These are phyloP conservation scores for Isoperla grammatica DNA, from an alignment of 2,888 invertebrate species.

Conservation along the genomic window DNA sequence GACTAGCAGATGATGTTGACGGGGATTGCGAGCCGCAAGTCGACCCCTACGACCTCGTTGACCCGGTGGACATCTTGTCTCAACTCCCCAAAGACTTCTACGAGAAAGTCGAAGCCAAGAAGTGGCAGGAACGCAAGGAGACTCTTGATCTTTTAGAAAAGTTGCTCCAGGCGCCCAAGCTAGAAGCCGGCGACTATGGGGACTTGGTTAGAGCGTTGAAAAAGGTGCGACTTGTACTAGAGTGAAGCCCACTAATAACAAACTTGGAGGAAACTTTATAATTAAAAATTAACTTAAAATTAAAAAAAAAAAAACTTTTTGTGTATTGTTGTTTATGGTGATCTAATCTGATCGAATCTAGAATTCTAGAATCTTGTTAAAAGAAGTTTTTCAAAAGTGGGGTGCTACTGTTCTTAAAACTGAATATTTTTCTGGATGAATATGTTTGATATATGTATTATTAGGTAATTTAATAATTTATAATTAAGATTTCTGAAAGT, in stretches of 20 bases:
- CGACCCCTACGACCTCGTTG: slow-evolving; percentile 86
- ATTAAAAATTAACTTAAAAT: too few species aligned
- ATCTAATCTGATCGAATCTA: not conserved
- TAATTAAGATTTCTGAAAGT: too few species aligned
- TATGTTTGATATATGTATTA: too few species aligned
- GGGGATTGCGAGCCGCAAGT: slow-evolving; percentile 53
- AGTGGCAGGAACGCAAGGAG: slow-evolving; percentile 96
- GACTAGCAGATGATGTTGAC: slow-evolving; percentile 50
- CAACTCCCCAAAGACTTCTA: slow-evolving; percentile 94
- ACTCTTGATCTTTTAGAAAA: slow-evolving; percentile 77
- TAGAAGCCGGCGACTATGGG: slow-evolving; percentile 90
- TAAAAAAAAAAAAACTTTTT: too few species aligned
- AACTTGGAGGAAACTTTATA: too few species aligned
- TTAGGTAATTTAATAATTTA: too few species aligned
- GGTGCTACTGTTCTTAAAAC: too few species aligned
- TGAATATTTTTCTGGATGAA: too few species aligned
- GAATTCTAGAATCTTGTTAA: too few species aligned
- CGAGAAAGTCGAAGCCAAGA: slow-evolving; percentile 89
- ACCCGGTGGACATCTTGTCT: slow-evolving; percentile 88
- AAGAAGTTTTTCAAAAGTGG: too few species aligned
- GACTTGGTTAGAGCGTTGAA: slow-evolving; percentile 81
- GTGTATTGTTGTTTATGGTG: not conserved
- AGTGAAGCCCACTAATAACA: too few species aligned
- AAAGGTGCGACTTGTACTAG: slow-evolving; percentile 57
- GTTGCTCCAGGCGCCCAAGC: slow-evolving; percentile 71